Percentiles rank a stretch among this genome's conserved stretches.
phyloP scores from a whole-genome alignment of 2,888 invertebrate genomes.

The Apotomis turbidana region DNA sequence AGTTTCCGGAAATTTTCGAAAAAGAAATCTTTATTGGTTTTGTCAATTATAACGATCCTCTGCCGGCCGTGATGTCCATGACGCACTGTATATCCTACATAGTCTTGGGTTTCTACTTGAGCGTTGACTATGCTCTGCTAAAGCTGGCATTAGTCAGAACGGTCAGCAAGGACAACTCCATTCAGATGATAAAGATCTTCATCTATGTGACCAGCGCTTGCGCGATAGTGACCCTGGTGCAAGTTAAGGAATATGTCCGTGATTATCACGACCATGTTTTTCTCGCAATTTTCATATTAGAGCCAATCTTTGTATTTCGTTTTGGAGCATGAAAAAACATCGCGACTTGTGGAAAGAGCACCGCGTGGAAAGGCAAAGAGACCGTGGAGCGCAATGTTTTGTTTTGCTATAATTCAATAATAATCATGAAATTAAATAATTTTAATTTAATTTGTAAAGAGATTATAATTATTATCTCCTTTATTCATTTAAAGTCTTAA shows the following conservation, averaged over 20 bases:
- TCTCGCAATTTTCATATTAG: neutral
- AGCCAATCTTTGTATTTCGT: slow-evolving; percentile 1
- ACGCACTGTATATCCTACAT: slow-evolving; percentile 17
- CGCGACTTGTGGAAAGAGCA: neutral
- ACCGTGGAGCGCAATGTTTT: no score
- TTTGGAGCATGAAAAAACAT: slow-evolving; percentile 26
- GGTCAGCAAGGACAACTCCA: slow-evolving; percentile 18
- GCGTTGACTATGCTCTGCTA: slow-evolving; percentile 16
- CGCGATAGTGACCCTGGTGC: slow-evolving; percentile 3
- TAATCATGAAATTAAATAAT: no score
- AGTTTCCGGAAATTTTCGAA: no score
- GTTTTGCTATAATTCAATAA: no score
- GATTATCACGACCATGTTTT: neutral
- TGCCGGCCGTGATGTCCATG: neutral
- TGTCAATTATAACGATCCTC: neutral
- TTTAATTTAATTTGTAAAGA: no score
- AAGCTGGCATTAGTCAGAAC: slow-evolving; percentile 9
- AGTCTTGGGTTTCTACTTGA: slow-evolving; percentile 15
- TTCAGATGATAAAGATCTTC: slow-evolving; percentile 22
- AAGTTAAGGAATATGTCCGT: slow-evolving; percentile 8
- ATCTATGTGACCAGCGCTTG: slow-evolving; percentile 17
- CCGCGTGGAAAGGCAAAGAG: no score
- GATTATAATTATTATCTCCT: no score
- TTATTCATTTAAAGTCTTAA: no score
- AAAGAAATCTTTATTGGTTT: neutral